Conservation (phyloP, 2,797 vertebrate species). For the Notolabrus celidotus region DNA sequence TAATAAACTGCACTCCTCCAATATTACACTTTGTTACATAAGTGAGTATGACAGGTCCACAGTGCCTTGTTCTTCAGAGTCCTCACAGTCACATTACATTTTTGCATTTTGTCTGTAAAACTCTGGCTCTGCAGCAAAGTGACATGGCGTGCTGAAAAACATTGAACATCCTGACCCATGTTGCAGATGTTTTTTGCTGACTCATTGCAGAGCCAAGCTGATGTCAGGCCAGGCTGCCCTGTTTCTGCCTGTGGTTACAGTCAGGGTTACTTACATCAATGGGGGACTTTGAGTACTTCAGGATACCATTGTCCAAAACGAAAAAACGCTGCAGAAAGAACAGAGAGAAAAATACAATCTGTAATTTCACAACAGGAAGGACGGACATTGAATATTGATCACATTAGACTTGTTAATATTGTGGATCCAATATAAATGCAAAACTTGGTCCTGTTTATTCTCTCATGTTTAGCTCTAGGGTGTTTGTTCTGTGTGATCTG, state of each 20-base stretch:
- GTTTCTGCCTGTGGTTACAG: slow-evolving; percentile 55
- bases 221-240: slow-evolving; percentile 54
- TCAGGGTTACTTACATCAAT: slow-evolving; percentile 94
- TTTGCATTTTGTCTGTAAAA: slow-evolving; percentile 16
- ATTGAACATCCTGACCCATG: slow-evolving; percentile 32
- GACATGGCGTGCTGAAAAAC: slow-evolving; percentile 42
- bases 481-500: not conserved
- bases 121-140: slow-evolving; percentile 26
- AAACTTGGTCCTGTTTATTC: too few relatives aligned
- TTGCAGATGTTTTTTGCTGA: slow-evolving; percentile 72
- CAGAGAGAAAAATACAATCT: slow-evolving; percentile 35
- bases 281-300: slow-evolving; percentile 99
- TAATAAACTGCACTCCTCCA: too few relatives aligned
- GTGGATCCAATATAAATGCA: not conserved
- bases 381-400: slow-evolving; percentile 15
- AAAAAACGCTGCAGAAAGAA: slow-evolving; percentile 93
- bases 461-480: too few relatives aligned
- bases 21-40: too few relatives aligned
- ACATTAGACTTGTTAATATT: slow-evolving; percentile 6
- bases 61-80: slow-evolving; percentile 1
- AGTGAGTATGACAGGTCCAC: too few relatives aligned
- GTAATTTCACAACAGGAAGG: slow-evolving; percentile 24
- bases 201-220: slow-evolving; percentile 53
- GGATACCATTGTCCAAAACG: slow-evolving; percentile 97
- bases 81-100: slow-evolving; percentile 1